Evolutionary conservation across 2,797 vertebrate genomes (phyloP).

Genomic region (Eulemur rubriventer): DNA sequence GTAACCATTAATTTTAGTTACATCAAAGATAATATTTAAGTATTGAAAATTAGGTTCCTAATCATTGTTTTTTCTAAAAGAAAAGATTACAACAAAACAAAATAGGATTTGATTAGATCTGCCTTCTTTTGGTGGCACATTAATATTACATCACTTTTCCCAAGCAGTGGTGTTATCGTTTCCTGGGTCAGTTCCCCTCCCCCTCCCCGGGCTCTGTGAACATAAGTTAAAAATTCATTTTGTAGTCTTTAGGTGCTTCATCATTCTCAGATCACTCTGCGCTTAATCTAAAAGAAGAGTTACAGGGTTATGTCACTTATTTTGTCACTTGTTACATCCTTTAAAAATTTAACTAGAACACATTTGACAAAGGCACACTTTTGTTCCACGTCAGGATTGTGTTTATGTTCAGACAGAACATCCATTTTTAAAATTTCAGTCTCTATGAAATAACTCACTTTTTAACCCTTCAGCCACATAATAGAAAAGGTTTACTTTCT

Average conservation of each 20-base stretch:
- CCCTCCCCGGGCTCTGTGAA: neutral
- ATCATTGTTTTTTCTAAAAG: conserved; percentile 28
- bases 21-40: conserved; percentile 4
- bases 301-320: neutral
- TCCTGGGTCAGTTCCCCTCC: neutral
- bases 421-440: neutral
- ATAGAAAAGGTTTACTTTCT: neutral
- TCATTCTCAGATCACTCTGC: neutral
- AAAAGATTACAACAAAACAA: conserved; percentile 47
- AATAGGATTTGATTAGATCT: conserved; percentile 17
- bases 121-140: conserved; percentile 16
- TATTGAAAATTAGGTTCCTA: neutral
- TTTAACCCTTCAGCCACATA: neutral
- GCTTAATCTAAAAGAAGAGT: neutral
- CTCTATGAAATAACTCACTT: neutral
- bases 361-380: neutral
- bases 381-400: neutral
- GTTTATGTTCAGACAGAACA: neutral
- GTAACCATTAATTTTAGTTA: neutral
- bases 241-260: neutral
- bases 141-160: conserved; percentile 43
- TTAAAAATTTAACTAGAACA: neutral
- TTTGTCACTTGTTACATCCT: neutral
- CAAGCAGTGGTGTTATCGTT: conserved; percentile 27
- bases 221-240: neutral